phyloP scores from a whole-genome alignment of 1,140 invertebrate genomes.

The Zaprionus inermis region DNA sequence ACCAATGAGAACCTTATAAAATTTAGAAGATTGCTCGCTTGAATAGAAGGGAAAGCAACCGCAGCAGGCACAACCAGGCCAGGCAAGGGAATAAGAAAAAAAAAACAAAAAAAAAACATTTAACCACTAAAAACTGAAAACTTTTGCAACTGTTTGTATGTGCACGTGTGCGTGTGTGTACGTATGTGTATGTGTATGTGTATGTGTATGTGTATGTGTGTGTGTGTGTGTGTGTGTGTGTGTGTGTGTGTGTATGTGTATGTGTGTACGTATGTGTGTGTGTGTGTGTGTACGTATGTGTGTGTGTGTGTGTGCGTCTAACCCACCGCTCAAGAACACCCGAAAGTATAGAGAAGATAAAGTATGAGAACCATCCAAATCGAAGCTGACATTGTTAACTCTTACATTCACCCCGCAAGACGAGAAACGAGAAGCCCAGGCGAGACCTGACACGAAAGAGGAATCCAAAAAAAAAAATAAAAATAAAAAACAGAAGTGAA shows the following conservation, averaged over 20 bases:
- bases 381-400: conserved; percentile 80
- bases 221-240: conserved; percentile 25
- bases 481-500: conserved; percentile 39
- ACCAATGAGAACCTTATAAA: not conserved
- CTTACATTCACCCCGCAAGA: conserved; percentile 78
- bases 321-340: conserved; percentile 55
- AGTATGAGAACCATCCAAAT: conserved; percentile 59
- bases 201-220: no score
- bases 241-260: not conserved
- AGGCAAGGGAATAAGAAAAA: not conserved
- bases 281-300: conserved; percentile 8
- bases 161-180: no score
- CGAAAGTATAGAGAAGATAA: not conserved
- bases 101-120: not conserved
- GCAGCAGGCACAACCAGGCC: not conserved
- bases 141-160: not conserved
- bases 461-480: conserved; percentile 10
- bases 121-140: not conserved
- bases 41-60: not conserved
- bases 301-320: conserved; percentile 25
- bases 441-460: conserved; percentile 7
- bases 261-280: not conserved
- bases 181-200: no score
- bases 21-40: not conserved
- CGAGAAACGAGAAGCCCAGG: conserved; percentile 33